These are phyloP conservation scores for Tolypeutes matacus DNA, from an alignment of 2,797 vertebrate genomes.

Conservation along the genomic window DNA sequence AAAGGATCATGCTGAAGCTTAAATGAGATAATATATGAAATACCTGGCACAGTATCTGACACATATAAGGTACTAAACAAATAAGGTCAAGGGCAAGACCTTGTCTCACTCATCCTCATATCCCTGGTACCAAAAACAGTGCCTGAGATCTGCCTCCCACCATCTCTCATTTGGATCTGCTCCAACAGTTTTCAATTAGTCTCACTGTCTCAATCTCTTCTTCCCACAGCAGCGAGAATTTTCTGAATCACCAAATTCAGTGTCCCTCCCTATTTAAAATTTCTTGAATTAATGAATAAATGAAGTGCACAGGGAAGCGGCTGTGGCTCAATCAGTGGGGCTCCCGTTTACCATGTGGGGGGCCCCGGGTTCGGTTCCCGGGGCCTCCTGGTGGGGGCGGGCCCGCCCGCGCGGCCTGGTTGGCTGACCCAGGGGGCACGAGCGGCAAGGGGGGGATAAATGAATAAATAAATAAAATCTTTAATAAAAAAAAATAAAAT, in stretches of 20 bases:
- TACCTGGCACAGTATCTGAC: background rate
- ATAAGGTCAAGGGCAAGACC: background rate
- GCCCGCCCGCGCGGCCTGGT: too few species aligned
- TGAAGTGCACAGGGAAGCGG: constrained; percentile 14
- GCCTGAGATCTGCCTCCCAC: background rate
- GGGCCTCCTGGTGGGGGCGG: too few species aligned
- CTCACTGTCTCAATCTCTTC: constrained; percentile 50
- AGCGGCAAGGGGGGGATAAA: too few species aligned
- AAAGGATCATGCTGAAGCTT: background rate
- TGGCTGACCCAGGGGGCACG: too few species aligned
- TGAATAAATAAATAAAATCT: too few species aligned
- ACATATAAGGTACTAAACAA: background rate
- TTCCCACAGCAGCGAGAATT: constrained; percentile 24
- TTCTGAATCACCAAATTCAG: constrained; percentile 66
- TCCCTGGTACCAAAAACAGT: constrained; percentile 20
- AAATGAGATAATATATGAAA: constrained; percentile 37
- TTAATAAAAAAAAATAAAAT: too few species aligned
- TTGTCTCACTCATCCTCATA: constrained; percentile 17
- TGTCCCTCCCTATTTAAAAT: constrained; percentile 42
- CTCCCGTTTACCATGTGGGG: too few species aligned
- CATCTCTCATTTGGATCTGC: background rate
- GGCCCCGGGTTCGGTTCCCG: too few species aligned
- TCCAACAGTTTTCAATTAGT: constrained; percentile 43
- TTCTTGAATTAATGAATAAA: background rate
- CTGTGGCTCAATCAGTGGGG: too few species aligned